Evolutionary conservation across 2,797 vertebrate species (phyloP).

Genomic region (Melanotaenia maccullochi): DNA sequence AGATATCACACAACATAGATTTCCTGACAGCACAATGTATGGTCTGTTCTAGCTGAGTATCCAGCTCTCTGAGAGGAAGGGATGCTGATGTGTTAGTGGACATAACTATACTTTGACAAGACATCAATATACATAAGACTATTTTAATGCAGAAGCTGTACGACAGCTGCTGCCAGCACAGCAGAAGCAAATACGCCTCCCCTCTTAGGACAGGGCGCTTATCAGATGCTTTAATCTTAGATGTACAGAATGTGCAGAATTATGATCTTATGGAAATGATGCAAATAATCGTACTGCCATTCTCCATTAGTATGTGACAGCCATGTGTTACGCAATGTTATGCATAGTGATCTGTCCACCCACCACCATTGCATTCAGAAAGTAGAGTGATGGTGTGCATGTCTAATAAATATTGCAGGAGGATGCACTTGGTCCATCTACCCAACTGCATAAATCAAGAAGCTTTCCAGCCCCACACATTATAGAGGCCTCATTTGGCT

Average conservation of each 20-base stretch:
- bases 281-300: conserved; percentile 73
- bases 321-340: conserved; percentile 58
- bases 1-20: not conserved
- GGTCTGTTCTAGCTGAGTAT: conserved; percentile 28
- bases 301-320: conserved; percentile 69
- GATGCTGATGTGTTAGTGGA: conserved; percentile 61
- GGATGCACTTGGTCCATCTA: conserved; percentile 76
- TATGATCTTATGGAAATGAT: conserved; percentile 74
- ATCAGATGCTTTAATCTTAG: conserved; percentile 65
- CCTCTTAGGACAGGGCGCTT: conserved; percentile 45
- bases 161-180: conserved; percentile 70
- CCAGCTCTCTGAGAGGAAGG: conserved; percentile 36
- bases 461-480: conserved; percentile 65
- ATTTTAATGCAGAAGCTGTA: conserved; percentile 66
- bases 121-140: conserved; percentile 75
- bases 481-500: conserved; percentile 61
- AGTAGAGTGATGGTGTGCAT: conserved; percentile 69
- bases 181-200: conserved; percentile 54
- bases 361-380: conserved; percentile 59
- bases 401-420: conserved; percentile 77
- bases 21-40: conserved; percentile 23
- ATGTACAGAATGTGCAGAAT: conserved; percentile 71
- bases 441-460: conserved; percentile 72
- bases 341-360: conserved; percentile 59
- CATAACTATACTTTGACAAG: conserved; percentile 73